These are phyloP conservation scores for Apis mellifera DNA, from an alignment of 1,140 invertebrate genomes.

Conservation along the genomic window DNA sequence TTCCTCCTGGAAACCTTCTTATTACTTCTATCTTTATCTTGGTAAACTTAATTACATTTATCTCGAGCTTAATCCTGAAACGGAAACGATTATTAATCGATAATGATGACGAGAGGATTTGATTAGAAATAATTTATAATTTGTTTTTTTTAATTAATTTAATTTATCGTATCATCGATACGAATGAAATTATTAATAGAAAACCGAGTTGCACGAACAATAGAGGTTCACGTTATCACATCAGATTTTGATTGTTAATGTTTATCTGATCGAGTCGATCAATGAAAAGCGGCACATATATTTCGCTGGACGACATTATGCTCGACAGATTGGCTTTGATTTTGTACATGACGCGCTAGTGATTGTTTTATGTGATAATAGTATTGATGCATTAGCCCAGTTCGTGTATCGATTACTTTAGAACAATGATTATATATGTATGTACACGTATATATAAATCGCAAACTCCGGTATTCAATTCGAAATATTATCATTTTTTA, in stretches of 20 bases:
- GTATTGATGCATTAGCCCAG: slow-evolving; percentile 17
- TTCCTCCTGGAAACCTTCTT: background rate
- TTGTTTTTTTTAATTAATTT: background rate
- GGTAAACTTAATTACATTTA: too few relatives aligned
- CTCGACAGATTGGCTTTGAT: slow-evolving; percentile 47
- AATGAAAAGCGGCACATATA: slow-evolving; percentile 29
- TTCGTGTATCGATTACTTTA: slow-evolving; percentile 40
- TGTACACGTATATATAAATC: background rate
- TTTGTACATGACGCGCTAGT: slow-evolving; percentile 28
- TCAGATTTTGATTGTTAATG: background rate
- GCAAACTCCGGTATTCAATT: background rate
- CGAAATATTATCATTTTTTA: slow-evolving; percentile 8
- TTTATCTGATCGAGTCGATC: background rate
- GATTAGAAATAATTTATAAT: too few relatives aligned
- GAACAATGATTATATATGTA: slow-evolving; percentile 6
- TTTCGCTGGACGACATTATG: slow-evolving; percentile 36
- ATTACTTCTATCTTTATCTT: too few relatives aligned
- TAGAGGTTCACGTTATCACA: too few relatives aligned
- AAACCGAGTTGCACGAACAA: too few relatives aligned
- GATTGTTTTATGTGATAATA: slow-evolving; percentile 34
- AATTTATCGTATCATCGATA: background rate
- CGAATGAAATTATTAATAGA: background rate
- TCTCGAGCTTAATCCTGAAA: too few relatives aligned
- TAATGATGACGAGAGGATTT: too few relatives aligned
- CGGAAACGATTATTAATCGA: too few relatives aligned